Percentiles rank a stretch among this genome's conserved stretches.
These are phyloP conservation scores for Eumerus sabulonum DNA, from an alignment of 2,888 invertebrate genomes.

Conservation along the genomic window DNA sequence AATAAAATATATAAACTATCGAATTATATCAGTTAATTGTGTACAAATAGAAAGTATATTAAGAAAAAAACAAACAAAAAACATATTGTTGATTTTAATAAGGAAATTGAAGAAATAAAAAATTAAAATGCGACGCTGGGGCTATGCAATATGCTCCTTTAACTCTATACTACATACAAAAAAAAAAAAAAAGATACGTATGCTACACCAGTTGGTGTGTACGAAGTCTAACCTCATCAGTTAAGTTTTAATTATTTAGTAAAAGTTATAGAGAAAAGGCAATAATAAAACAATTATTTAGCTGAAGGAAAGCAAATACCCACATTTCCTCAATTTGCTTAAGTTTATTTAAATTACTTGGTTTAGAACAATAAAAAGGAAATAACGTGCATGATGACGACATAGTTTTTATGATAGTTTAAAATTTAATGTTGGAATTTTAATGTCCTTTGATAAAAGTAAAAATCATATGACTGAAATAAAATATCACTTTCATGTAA, in stretches of 20 bases:
- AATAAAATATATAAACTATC: slow-evolving; percentile 36
- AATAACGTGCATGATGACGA: slow-evolving; percentile 15
- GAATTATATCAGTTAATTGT: slow-evolving; percentile 50
- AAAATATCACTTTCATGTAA: slow-evolving; percentile 45
- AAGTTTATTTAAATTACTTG: slow-evolving; percentile 27
- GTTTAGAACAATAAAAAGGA: slow-evolving; percentile 6
- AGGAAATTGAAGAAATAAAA: slow-evolving; percentile 23
- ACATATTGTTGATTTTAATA: slow-evolving; percentile 40
- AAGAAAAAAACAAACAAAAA: slow-evolving; percentile 22
- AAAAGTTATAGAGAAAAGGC: slow-evolving; percentile 14
- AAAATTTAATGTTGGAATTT: slow-evolving; percentile 49
- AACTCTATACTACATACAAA: slow-evolving; percentile 18
- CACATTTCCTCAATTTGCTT: slow-evolving; percentile 27
- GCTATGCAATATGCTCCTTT: slow-evolving; percentile 71
- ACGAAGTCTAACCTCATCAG: slow-evolving; percentile 31
- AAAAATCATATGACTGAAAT: slow-evolving; percentile 51
- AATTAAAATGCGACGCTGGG: slow-evolving; percentile 65
- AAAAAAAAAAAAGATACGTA: too few relatives aligned
- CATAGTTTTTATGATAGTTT: slow-evolving; percentile 28
- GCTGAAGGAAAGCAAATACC: slow-evolving; percentile 16
- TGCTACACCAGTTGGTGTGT: slow-evolving; percentile 28
- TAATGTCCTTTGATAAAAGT: slow-evolving; percentile 24
- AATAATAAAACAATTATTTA: slow-evolving; percentile 2
- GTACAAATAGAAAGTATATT: slow-evolving; percentile 40
- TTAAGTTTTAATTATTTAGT: slow-evolving; percentile 24